Evolutionary conservation across 2,113 vertebrate species (phyloP).

Genomic region (Aptenodytes patagonicus): DNA sequence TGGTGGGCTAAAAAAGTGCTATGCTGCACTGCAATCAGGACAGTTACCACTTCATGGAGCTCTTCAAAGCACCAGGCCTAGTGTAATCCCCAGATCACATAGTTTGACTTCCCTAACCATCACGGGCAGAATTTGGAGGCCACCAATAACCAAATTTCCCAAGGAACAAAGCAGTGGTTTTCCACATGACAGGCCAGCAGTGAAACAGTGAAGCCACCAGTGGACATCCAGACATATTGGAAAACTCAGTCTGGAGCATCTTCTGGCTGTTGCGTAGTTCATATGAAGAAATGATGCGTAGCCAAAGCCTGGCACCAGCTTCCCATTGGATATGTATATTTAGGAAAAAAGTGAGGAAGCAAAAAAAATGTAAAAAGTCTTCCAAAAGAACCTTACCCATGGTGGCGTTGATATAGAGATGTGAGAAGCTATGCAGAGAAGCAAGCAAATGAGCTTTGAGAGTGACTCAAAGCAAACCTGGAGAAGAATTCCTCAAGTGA

Average conservation of each 20-base stretch:
- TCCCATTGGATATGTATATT: neutral
- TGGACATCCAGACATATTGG: neutral
- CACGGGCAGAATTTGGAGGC: neutral
- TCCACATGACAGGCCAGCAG: neutral
- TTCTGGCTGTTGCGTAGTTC: neutral
- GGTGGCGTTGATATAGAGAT: neutral
- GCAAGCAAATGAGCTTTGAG: neutral
- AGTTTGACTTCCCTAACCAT: neutral
- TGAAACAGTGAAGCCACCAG: neutral
- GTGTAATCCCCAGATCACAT: neutral
- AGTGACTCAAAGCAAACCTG: neutral
- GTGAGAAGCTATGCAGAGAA: neutral
- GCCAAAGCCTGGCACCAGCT: neutral
- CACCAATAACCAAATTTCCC: neutral
- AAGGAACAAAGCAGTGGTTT: neutral
- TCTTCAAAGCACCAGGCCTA: neutral
- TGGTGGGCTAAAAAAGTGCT: neutral
- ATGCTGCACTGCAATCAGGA: neutral
- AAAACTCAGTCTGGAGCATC: neutral
- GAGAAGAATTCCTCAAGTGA: neutral
- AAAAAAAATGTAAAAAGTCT: neutral
- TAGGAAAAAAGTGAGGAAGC: neutral
- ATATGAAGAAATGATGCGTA: neutral
- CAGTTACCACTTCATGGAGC: neutral
- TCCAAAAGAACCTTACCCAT: neutral